Conservation (phyloP, 2,113 vertebrate species). For the Siniperca chuatsi region DNA sequence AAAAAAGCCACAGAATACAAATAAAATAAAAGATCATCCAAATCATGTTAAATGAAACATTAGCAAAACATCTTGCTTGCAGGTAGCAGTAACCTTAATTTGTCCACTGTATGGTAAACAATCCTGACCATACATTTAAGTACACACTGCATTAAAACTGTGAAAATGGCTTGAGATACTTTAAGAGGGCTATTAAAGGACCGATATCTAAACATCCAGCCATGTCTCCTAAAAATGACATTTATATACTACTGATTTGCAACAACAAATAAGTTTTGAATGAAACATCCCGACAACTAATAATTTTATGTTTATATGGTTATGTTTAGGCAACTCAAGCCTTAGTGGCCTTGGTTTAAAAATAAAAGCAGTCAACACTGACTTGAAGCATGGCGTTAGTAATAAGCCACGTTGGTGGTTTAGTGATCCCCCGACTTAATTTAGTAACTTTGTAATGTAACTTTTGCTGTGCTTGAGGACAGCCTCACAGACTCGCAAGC, state of each 20-base stretch:
- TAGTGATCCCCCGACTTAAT: no score
- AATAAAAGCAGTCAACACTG: not conserved
- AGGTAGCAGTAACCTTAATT: not conserved
- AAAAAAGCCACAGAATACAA: constrained; percentile 30
- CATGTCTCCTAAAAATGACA: not conserved
- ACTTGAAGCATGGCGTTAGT: not conserved
- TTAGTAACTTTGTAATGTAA: no score
- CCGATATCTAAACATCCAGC: not conserved
- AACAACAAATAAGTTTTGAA: no score
- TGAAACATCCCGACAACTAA: no score
- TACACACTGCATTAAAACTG: no score
- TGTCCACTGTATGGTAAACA: not conserved
- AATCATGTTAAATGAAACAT: constrained; percentile 16
- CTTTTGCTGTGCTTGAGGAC: no score
- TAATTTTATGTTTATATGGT: not conserved
- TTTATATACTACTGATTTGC: not conserved
- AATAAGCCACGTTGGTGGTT: not conserved
- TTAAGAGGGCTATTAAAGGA: not conserved
- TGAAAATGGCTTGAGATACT: no score
- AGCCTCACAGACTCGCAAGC: no score
- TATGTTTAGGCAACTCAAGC: not conserved
- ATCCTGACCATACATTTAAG: no score
- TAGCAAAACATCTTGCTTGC: not conserved
- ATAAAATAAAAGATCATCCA: constrained; percentile 25
- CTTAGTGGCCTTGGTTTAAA: not conserved